Evolutionary conservation across 2,888 invertebrate genomes (phyloP).

Genomic region (Spicauda simplicius): DNA sequence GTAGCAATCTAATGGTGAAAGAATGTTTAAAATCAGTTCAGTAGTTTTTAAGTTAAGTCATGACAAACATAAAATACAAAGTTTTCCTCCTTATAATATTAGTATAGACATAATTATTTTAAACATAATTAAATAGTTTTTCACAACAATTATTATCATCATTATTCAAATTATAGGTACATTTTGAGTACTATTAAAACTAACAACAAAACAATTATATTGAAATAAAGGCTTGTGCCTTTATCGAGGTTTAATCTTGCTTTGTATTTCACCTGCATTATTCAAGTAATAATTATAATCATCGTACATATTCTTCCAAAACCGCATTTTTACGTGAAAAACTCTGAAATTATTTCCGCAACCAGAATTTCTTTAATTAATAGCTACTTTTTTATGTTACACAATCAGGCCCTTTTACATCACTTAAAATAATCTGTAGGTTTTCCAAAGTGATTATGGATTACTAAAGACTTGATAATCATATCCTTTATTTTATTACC

Average conservation of each 20-base stretch:
- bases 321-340: conserved; percentile 40
- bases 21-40: no score
- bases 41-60: no score
- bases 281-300: conserved; percentile 44
- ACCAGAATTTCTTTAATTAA: conserved; percentile 45
- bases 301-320: conserved; percentile 49
- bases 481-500: conserved; percentile 41
- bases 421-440: conserved; percentile 39
- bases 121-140: no score
- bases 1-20: no score
- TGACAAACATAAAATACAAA: no score
- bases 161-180: no score
- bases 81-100: no score
- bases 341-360: conserved; percentile 18
- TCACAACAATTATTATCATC: no score
- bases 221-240: no score
- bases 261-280: conserved; percentile 18
- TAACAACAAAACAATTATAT: no score
- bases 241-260: conserved; percentile 17
- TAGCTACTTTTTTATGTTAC: conserved; percentile 42
- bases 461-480: conserved; percentile 42
- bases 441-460: conserved; percentile 50
- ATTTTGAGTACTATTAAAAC: no score
- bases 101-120: no score
- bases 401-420: conserved; percentile 42